Base-by-base conservation (phyloP, 2,113 vertebrate genomes). In the Etia nguti region DNA sequence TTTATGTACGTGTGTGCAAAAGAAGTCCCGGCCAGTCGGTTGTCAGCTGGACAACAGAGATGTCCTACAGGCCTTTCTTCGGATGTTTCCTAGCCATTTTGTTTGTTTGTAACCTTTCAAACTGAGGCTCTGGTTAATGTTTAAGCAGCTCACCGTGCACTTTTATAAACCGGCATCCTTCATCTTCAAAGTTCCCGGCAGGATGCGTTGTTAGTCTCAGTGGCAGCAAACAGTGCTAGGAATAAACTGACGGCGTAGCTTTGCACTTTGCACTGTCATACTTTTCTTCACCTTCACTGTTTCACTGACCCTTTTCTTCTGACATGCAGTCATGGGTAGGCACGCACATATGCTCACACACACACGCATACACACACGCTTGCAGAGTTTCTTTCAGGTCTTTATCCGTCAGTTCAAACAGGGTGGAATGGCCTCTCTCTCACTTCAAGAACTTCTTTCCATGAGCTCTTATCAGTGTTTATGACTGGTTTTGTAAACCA, bases 71-170 rank as follows among this genome's bases (percentile, higher is more conserved):
- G 36, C 16, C 31, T 54, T 55, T 31, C 13, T 26, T 86, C 4
- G 65, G 80, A 52, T 46, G 65, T 82, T 75, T 86, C 34, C 31
- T n/a, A 2, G 31, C 41, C 70, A 50, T 86, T 80, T 84, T 56
- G 83, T 68, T 85, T 8, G 36, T 81, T 84, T 57, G 79, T 81
- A 59, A 36, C 43, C 48, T 86, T 48, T 81, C 85, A 81, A 89
- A 83, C 70, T 34, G 80, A 93, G 75, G 93, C 93, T 95, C 96
- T 97, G 97, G 94, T 97, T 97, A 97, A 97, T 97, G 96, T 97
- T 96, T 96, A 94, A 97, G 94, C 92, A 90, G 94, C 54, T 95
- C 93, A 95, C 91, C 79, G 84, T 75, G 91, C 90, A 94, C 94
- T 85, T 96, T 93, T 89, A 95, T 95, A 95, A 96, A 96, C 93